Percentiles rank a stretch among this genome's conserved stretches.
phyloP scores from a whole-genome alignment of 2,888 invertebrate species.

The Eubasilissa splendida region DNA sequence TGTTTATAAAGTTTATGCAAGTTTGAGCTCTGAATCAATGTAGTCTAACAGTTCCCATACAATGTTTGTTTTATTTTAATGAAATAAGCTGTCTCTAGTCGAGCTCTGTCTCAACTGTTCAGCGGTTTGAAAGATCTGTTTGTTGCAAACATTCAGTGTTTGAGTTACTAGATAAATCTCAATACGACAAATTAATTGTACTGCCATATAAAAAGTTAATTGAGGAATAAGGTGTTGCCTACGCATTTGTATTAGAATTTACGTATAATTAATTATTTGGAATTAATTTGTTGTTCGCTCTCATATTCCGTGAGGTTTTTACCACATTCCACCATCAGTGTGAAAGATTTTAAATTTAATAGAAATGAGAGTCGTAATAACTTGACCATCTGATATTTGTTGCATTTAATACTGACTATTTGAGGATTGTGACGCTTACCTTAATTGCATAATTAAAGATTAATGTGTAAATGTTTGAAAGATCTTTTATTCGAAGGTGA shows the following conservation, averaged over 20 bases:
- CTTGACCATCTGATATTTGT: not conserved
- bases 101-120: conserved; percentile 6
- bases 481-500: too few relatives aligned
- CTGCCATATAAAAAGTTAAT: conserved; percentile 29
- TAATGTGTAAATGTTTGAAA: too few relatives aligned
- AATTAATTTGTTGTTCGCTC: not conserved
- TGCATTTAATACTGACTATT: not conserved
- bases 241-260: conserved; percentile 5
- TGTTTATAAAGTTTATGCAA: too few relatives aligned
- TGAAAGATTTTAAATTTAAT: not conserved
- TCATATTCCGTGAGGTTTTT: conserved; percentile 6
- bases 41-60: not conserved
- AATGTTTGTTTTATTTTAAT: conserved; percentile 24
- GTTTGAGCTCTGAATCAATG: too few relatives aligned
- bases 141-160: not conserved
- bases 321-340: conserved; percentile 16
- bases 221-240: conserved; percentile 7
- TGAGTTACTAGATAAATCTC: conserved; percentile 8
- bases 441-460: too few relatives aligned
- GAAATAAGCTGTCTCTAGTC: conserved; percentile 4
- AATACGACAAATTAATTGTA: not conserved
- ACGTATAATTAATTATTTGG: not conserved
- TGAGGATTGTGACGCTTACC: not conserved
- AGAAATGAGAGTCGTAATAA: not conserved
- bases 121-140: conserved; percentile 16